These are phyloP conservation scores for Gallinago media DNA, from an alignment of 2,113 vertebrate genomes.

Conservation along the genomic window DNA sequence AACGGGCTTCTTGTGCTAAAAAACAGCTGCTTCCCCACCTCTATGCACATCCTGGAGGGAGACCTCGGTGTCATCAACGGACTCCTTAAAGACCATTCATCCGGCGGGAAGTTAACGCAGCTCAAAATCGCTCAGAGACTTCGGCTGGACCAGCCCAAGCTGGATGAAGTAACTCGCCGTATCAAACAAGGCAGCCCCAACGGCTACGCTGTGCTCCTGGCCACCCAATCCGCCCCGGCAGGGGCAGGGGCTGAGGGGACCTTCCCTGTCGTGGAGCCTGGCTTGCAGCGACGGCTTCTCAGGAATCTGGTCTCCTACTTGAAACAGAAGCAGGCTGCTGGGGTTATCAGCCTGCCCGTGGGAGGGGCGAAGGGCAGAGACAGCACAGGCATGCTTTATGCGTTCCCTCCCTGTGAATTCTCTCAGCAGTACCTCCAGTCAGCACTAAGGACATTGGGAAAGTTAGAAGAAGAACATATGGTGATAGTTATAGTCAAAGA, in stretches of 20 bases:
- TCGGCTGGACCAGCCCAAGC: conserved; percentile 94
- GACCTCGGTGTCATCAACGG: conserved; percentile 85
- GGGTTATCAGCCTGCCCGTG: conserved; percentile 94
- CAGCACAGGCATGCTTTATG: conserved; percentile 93
- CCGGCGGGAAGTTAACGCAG: conserved; percentile 84
- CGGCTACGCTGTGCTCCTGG: conserved; percentile 91
- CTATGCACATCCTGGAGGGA: conserved; percentile 94
- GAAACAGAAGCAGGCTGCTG: conserved; percentile 98
- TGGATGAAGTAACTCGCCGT: conserved; percentile 94
- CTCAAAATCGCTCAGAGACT: conserved; percentile 98
- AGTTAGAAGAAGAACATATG: conserved; percentile 96
- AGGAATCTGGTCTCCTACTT: conserved; percentile 98
- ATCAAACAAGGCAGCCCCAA: conserved; percentile 92
- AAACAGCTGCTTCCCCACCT: conserved; percentile 97
- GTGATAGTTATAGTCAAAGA: conserved; percentile 95
- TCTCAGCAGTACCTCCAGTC: conserved; percentile 96
- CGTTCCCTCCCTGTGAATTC: conserved; percentile 96
- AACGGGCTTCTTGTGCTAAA: conserved; percentile 94
- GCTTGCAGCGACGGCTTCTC: conserved; percentile 94
- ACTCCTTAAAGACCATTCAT: conserved; percentile 86
- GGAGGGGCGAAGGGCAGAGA: conserved; percentile 89
- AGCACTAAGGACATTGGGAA: conserved; percentile 91
- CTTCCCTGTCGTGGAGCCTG: conserved; percentile 83
- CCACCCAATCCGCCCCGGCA: conserved; percentile 85
- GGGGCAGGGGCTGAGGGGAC: conserved; percentile 74